Evolutionary conservation across 2,888 invertebrate genomes (phyloP).

Genomic region (Orchesella flavescens): DNA sequence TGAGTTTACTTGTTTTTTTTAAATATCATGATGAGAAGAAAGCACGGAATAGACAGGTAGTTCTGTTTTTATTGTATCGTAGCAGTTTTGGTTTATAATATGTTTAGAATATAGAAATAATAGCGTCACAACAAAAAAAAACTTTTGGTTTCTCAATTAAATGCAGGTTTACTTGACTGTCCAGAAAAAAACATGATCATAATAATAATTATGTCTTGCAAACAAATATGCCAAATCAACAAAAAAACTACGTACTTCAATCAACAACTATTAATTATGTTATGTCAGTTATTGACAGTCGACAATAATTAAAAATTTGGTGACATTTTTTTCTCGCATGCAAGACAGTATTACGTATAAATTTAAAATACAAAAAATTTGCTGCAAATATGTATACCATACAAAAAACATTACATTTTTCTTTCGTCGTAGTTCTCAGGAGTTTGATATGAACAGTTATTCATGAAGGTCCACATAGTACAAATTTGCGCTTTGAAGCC

Average conservation of each 20-base stretch:
- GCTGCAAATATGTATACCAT: no score
- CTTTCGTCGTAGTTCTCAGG: background rate
- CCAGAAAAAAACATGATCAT: no score
- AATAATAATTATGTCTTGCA: no score
- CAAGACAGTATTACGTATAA: background rate
- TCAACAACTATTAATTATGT: background rate
- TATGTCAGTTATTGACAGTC: background rate
- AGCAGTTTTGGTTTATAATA: background rate
- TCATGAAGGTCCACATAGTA: conserved; percentile 52
- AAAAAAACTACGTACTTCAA: no score
- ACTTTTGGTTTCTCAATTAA: no score
- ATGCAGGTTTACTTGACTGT: no score
- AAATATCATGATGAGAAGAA: conserved; percentile 34
- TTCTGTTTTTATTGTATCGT: conserved; percentile 40
- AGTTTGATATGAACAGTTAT: conserved; percentile 55
- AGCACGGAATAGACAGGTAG: conserved; percentile 57
- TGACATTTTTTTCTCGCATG: background rate
- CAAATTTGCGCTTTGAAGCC: background rate
- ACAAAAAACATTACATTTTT: no score
- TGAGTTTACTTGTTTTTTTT: conserved; percentile 12
- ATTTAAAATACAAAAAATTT: no score
- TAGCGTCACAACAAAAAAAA: no score
- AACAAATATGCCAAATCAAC: background rate
- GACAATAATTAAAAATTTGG: background rate
- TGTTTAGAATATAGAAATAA: no score